phyloP scores from a whole-genome alignment of 2,797 vertebrate species.

The Iguana delicatissima region DNA sequence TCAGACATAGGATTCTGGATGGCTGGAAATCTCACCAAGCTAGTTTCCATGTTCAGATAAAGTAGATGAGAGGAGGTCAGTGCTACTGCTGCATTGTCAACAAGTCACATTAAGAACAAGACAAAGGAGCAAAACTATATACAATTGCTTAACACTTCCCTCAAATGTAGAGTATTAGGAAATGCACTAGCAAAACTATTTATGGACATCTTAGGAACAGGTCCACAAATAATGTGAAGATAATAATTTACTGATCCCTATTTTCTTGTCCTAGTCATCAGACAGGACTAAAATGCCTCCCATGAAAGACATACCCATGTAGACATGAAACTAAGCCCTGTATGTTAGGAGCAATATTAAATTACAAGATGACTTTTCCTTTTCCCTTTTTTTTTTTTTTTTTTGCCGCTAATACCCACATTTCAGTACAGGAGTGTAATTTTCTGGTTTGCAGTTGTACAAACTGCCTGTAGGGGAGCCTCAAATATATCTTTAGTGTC shows the following conservation, averaged over 20 bases:
- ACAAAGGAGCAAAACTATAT: neutral
- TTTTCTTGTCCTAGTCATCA: neutral
- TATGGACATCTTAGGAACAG: neutral
- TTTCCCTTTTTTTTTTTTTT: too few species aligned
- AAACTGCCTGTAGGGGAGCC: neutral
- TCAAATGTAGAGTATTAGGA: neutral
- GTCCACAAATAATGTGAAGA: neutral
- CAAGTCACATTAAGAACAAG: neutral
- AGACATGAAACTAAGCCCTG: neutral
- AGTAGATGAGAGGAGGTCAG: neutral
- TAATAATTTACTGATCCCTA: neutral
- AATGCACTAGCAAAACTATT: neutral
- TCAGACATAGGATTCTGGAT: neutral
- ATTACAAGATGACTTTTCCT: constrained; percentile 1
- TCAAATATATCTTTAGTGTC: neutral
- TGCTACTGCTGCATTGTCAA: neutral
- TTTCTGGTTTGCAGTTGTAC: neutral
- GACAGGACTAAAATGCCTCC: neutral
- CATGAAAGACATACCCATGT: neutral
- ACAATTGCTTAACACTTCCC: neutral
- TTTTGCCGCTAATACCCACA: constrained; percentile 3
- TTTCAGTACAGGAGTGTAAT: neutral
- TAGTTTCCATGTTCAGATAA: neutral
- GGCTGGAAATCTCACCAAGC: neutral
- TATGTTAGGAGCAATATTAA: constrained; percentile 20